Evolutionary conservation across 2,888 invertebrate genomes (phyloP).

Genomic region (Tigriopus californicus): DNA sequence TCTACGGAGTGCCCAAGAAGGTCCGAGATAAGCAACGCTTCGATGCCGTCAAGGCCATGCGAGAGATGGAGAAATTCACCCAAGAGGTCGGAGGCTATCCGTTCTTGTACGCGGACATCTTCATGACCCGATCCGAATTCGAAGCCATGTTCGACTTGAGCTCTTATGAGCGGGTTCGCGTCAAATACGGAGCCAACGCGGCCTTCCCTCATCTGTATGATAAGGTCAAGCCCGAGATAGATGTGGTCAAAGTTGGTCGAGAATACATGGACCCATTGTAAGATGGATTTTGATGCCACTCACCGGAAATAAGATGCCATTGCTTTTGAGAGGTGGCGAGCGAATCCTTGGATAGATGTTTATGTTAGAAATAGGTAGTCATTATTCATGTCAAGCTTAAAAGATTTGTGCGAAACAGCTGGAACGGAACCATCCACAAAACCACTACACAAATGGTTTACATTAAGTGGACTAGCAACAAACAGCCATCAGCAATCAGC

Average conservation of each 20-base stretch:
- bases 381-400: too few relatives aligned
- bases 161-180: conserved; percentile 40
- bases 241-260: conserved; percentile 39
- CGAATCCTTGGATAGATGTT: too few relatives aligned
- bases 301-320: too few relatives aligned
- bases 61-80: conserved; percentile 40
- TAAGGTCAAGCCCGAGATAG: conserved; percentile 43
- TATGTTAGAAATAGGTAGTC: too few relatives aligned
- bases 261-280: conserved; percentile 24
- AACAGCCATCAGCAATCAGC: too few relatives aligned
- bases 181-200: conserved; percentile 38
- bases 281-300: background rate
- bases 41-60: conserved; percentile 44
- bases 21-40: conserved; percentile 40
- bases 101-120: conserved; percentile 49
- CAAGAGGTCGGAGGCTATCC: conserved; percentile 40
- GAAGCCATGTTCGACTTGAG: conserved; percentile 46
- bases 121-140: conserved; percentile 44
- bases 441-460: too few relatives aligned
- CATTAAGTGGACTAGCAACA: too few relatives aligned
- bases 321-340: too few relatives aligned
- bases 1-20: conserved; percentile 46
- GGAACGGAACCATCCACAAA: too few relatives aligned
- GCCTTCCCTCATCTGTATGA: conserved; percentile 46
- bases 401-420: too few relatives aligned